Conservation (phyloP, 2,113 vertebrate species). For the Coturnix japonica region DNA sequence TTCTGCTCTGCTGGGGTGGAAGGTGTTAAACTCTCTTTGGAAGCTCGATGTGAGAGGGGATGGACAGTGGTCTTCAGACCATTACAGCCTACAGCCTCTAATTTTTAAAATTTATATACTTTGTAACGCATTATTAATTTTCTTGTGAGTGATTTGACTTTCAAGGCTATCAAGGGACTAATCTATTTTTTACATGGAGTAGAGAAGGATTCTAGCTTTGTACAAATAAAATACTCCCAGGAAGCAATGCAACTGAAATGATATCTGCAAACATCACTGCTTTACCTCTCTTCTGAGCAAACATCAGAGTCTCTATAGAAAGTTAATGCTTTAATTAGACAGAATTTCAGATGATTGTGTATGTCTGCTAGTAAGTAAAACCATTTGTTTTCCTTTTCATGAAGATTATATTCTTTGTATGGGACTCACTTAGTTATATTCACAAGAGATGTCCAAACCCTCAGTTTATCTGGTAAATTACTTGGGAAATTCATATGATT, state of each 20-base stretch:
- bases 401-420: background rate
- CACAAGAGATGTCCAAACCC: slow-evolving; percentile 53
- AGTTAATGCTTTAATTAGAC: slow-evolving; percentile 70
- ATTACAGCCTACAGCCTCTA: slow-evolving; percentile 67
- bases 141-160: slow-evolving; percentile 73
- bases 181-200: slow-evolving; percentile 71
- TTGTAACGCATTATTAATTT: slow-evolving; percentile 73
- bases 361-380: slow-evolving; percentile 43
- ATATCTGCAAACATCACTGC: slow-evolving; percentile 43
- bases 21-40: slow-evolving; percentile 5
- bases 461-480: slow-evolving; percentile 46
- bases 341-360: slow-evolving; percentile 41
- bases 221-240: slow-evolving; percentile 72
- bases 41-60: slow-evolving; percentile 37
- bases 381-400: slow-evolving; percentile 18
- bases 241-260: slow-evolving; percentile 62
- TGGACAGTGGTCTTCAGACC: slow-evolving; percentile 64
- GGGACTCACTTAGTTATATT: background rate
- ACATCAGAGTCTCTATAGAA: slow-evolving; percentile 64
- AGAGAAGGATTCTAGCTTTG: slow-evolving; percentile 70
- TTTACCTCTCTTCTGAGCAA: slow-evolving; percentile 70
- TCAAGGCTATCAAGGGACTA: slow-evolving; percentile 73
- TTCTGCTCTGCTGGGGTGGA: background rate
- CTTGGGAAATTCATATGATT: slow-evolving; percentile 61
- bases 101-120: slow-evolving; percentile 73